Base-by-base conservation (phyloP, 1,140 invertebrate genomes). In the Caligus rogercresseyi region DNA sequence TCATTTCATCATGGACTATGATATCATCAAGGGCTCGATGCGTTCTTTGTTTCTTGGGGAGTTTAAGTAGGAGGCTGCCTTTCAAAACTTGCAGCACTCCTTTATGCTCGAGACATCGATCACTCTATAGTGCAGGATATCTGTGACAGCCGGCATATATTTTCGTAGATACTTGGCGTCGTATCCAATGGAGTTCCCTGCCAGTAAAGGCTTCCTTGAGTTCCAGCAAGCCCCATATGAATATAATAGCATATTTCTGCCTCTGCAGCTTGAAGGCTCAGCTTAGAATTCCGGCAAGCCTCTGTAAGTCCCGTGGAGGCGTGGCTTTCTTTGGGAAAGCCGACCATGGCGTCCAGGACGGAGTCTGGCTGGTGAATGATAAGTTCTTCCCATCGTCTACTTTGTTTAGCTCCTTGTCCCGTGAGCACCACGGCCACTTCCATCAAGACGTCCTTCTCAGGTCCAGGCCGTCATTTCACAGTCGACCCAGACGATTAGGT, bases 61-160 rank as follows among this genome's bases (percentile, higher is more conserved):
- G n/a, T n/a, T n/a, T n/a, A n/a, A n/a, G n/a, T n/a, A n/a, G n/a
- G n/a, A n/a, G n/a, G n/a, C n/a, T n/a, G n/a, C n/a, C n/a, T 83
- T 82, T 89, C 89, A 93, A 20, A 87, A 72, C 56, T 72, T 79
- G 53, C 73, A 74, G 20, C 96, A 69, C 75, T 95, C 91, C 73
- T 94, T 95, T 1, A 96, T 74, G 1, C 84, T 80, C 25, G 85
- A 89, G 2, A 95, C 90, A 80, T 98, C 93, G 58, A 97, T 83
- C 20, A 90, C 84, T 69, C 92, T 79, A 74, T 97, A 95, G 74
- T 96, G 89, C 61, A 96, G 75, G 73, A 91, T 86, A 13, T 82
- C 69, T 69, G 85, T 70, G 15, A 91, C 70, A 31, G 67, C 72
- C 0, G 87, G 85, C 81, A 90, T 85, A 67, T 83, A 80, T 73